Base-by-base conservation (phyloP, 1,140 invertebrate genomes). In the Cherax destructor region DNA sequence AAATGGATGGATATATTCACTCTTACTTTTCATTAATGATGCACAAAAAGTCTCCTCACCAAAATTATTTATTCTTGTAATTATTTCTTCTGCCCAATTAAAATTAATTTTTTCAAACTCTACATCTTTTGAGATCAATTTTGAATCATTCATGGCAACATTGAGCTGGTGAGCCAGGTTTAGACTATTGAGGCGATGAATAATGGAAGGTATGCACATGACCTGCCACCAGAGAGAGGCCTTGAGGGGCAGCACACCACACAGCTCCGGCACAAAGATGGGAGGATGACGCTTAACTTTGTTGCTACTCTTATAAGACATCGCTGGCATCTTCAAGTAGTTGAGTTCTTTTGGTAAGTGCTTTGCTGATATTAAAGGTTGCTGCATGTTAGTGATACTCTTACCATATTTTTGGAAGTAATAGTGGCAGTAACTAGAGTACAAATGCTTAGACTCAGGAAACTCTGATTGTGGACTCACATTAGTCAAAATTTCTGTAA, bases 121-220 rank as follows among this genome's bases (percentile, higher is more conserved):
- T 79, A 10, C 18, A 10, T 69, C 52, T 16, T 78, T 69, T 49
- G 10, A 47, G 24, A 10, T 3, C n/a, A n/a, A n/a, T n/a, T 24
- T 69, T 65, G 47, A 0, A 56, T 7, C 24, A 6, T 49, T 41
- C 65, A 85, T 69, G 41, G 76, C 10, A 65, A 16, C 9, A 49
- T 61, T 77, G 18, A 92, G 61, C 24, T 92, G 74, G n/a, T 83
- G 76, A 13, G 88, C 91, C 49, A 93, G 50, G 30, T 69, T 56
- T n/a, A 93, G 86, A 74, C 92, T 88, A 89, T 92, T 93, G 16
- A 93, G 50, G n/a, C 93, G 88, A 78, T 91, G 76, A 21, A 93
- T 52, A 9, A 93, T 89, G 16, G 93, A 93, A 30, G 93, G 92
- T 16, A 93, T 50, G 21, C 86, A 86, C 69, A 86, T 80, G 21